phyloP scores from a whole-genome alignment of 1,140 invertebrate species.

The Coenobita brevimanus region DNA sequence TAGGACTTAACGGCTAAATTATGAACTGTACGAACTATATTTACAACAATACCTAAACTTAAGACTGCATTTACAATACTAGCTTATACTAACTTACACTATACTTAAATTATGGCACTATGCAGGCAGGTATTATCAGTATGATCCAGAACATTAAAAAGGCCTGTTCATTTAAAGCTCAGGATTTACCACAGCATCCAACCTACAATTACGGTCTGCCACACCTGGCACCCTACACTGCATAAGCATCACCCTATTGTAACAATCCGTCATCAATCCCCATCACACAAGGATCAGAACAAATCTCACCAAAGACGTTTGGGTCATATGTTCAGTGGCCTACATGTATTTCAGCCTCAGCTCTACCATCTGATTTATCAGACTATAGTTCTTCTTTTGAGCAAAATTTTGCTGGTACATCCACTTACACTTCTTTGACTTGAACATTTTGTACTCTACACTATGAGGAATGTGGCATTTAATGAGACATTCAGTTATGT shows the following conservation, averaged over 20 bases:
- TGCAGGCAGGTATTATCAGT: constrained; percentile 21
- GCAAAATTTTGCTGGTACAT: constrained; percentile 15
- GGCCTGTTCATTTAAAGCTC: constrained; percentile 22
- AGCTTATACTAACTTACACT: too few relatives aligned
- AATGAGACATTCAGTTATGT: background rate
- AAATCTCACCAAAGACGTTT: constrained; percentile 1
- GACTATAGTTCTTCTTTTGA: background rate
- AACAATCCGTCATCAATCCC: background rate
- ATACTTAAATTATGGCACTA: too few relatives aligned
- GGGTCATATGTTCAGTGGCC: constrained; percentile 23
- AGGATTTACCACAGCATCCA: constrained; percentile 27
- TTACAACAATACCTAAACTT: too few relatives aligned
- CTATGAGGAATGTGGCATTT: too few relatives aligned
- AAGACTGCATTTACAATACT: too few relatives aligned
- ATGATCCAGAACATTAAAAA: constrained; percentile 28
- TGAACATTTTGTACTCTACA: background rate
- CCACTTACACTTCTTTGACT: background rate
- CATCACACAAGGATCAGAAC: background rate
- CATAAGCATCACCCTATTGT: too few relatives aligned
- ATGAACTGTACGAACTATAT: too few relatives aligned
- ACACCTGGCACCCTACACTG: constrained; percentile 17
- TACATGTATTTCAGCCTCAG: background rate
- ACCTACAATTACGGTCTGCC: constrained; percentile 25
- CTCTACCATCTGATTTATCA: constrained; percentile 1
- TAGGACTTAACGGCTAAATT: too few relatives aligned